A percentile compares a stretch with the other conserved stretches of the same genome.
phyloP scores from a whole-genome alignment of 2,113 vertebrate species.

The Hyla sarda region DNA sequence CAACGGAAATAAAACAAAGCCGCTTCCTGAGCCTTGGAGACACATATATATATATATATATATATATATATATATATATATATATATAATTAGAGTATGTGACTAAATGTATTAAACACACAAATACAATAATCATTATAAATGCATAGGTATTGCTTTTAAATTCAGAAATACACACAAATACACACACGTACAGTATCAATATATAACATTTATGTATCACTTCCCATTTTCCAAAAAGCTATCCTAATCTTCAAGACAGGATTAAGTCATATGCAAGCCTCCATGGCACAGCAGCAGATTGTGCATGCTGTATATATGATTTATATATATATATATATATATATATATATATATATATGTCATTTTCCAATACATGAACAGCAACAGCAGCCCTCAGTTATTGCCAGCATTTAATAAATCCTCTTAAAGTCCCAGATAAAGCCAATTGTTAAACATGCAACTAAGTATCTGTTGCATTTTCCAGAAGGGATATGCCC shows the following conservation, averaged over 20 bases:
- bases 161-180: neutral
- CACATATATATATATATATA: neutral
- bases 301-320: neutral
- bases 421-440: constrained; percentile 27
- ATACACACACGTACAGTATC: neutral
- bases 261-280: neutral
- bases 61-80: constrained; percentile 37
- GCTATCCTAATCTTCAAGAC: neutral
- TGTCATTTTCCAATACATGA: neutral
- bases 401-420: neutral
- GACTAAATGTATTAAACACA: constrained; percentile 3
- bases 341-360: neutral
- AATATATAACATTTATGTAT: too few species aligned
- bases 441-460: constrained; percentile 36
- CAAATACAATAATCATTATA: neutral
- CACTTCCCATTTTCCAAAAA: neutral
- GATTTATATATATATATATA: too few species aligned
- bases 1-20: constrained; percentile 55
- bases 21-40: constrained; percentile 44
- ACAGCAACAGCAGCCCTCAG: neutral
- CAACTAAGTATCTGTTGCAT: constrained; percentile 59
- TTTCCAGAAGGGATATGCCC: constrained; percentile 3
- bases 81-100: constrained; percentile 32
- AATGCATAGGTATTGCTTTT: too few species aligned
- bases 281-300: neutral